These are phyloP conservation scores for Psittacula cyanocephala DNA, from an alignment of 2,113 vertebrate species.

Conservation along the genomic window DNA sequence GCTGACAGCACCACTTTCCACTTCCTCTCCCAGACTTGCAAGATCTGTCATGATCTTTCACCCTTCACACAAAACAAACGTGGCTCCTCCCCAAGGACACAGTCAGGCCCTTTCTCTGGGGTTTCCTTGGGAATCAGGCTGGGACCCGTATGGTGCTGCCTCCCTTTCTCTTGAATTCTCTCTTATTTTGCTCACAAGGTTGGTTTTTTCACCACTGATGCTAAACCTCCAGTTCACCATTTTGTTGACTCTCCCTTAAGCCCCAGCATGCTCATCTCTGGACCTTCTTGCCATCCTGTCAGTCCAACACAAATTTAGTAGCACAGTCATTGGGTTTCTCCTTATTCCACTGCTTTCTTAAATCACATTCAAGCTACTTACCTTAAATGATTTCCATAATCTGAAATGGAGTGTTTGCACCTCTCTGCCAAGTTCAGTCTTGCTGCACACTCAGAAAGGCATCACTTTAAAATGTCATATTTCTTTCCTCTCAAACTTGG, in stretches of 20 bases:
- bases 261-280: not conserved
- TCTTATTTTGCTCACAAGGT: not conserved
- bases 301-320: not conserved
- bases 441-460: not conserved
- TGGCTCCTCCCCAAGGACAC: not conserved
- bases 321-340: not conserved
- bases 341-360: not conserved
- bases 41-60: not conserved
- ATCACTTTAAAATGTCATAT: not conserved
- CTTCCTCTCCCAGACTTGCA: slow-evolving; percentile 4
- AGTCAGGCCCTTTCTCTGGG: not conserved
- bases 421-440: not conserved
- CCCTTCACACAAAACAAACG: not conserved
- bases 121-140: not conserved
- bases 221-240: not conserved
- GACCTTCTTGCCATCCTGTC: not conserved
- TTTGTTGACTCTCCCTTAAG: not conserved
- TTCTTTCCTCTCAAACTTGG: not conserved
- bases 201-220: not conserved
- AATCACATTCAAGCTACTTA: not conserved
- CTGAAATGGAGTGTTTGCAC: not conserved
- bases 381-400: not conserved
- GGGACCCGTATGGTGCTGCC: not conserved
- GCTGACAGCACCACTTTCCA: not conserved
- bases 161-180: not conserved